Conservation (phyloP, 2,797 vertebrate species). For the Ambastaia sidthimunki region DNA sequence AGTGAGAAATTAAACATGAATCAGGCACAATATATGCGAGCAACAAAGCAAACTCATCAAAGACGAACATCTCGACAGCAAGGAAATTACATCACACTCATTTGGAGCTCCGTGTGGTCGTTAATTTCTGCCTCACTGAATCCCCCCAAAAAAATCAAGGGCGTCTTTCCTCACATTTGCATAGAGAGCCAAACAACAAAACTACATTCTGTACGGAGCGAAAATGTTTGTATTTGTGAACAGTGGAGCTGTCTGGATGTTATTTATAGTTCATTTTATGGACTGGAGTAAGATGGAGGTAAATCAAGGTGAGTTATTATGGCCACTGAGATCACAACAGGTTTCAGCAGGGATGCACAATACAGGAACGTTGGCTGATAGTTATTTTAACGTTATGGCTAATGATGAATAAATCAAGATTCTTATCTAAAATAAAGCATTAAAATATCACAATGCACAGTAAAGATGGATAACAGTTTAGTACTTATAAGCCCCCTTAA, state of each 20-base stretch:
- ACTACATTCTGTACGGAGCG: neutral
- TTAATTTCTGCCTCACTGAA: slow-evolving; percentile 46
- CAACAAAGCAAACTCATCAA: slow-evolving; percentile 42
- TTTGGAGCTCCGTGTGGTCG: slow-evolving; percentile 35
- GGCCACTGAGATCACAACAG: too few species aligned
- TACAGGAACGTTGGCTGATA: too few species aligned
- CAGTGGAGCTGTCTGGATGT: neutral
- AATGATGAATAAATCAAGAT: neutral
- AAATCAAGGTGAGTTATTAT: slow-evolving; percentile 1
- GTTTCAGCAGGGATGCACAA: neutral
- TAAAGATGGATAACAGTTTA: neutral
- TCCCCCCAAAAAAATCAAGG: neutral
- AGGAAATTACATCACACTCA: slow-evolving; percentile 45
- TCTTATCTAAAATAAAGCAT: neutral
- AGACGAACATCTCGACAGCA: slow-evolving; percentile 43
- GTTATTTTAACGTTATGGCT: neutral
- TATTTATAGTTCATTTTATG: slow-evolving; percentile 11
- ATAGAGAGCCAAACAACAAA: slow-evolving; percentile 20
- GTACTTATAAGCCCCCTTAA: neutral
- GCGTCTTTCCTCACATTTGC: slow-evolving; percentile 14
- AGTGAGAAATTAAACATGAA: slow-evolving; percentile 26
- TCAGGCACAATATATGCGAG: slow-evolving; percentile 23
- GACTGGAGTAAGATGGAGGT: slow-evolving; percentile 3
- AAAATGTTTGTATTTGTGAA: slow-evolving; percentile 12
- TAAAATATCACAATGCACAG: neutral